Conservation (phyloP, 2,797 vertebrate genomes). For the Perodicticus potto region DNA sequence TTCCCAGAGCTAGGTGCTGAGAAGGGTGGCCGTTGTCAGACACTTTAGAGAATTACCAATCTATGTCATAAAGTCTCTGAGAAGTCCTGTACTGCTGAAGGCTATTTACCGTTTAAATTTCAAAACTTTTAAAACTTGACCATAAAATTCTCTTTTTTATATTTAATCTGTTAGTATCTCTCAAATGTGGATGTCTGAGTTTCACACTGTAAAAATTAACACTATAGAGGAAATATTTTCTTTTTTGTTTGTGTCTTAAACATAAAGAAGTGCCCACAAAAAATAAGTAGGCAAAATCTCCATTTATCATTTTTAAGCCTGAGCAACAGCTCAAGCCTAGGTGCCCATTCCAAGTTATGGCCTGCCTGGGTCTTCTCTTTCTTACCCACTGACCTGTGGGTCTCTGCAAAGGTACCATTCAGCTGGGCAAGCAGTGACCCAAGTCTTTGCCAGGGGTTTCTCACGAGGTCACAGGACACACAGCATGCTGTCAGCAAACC, state of each 20-base stretch:
- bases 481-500: conserved; percentile 78
- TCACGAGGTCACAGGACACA: conserved; percentile 74
- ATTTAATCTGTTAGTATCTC: not conserved
- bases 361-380: not conserved
- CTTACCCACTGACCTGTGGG: not conserved
- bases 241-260: not conserved
- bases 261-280: not conserved
- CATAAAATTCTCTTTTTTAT: not conserved
- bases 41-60: rapidly evolving
- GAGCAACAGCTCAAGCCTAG: not conserved
- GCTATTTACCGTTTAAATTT: not conserved
- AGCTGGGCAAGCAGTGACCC: not conserved
- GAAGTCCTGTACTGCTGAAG: not conserved
- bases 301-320: not conserved
- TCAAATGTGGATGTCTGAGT: not conserved
- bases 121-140: not conserved
- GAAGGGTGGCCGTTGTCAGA: not conserved
- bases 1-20: not conserved
- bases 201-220: not conserved
- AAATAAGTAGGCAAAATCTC: not conserved
- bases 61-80: not conserved
- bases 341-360: not conserved
- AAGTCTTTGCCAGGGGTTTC: conserved; percentile 6
- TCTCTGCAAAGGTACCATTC: not conserved
- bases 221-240: not conserved